phyloP scores from a whole-genome alignment of 2,888 invertebrate species.

The Torymus auratus region DNA sequence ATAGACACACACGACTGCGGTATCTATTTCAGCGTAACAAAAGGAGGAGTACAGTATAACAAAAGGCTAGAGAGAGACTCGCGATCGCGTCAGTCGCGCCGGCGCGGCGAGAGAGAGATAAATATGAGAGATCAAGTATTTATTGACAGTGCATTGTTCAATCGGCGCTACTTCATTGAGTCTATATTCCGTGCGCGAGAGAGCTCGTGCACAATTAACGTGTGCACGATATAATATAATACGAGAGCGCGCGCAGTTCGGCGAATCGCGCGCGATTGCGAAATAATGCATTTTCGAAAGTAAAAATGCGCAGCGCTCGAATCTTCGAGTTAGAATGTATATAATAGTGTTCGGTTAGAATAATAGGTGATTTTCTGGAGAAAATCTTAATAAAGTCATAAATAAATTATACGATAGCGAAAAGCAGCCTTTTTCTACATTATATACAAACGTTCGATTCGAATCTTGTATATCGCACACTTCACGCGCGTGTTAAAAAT shows the following conservation, averaged over 20 bases:
- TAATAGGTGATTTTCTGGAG: too few relatives aligned
- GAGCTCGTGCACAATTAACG: constrained; percentile 26
- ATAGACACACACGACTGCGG: constrained; percentile 3
- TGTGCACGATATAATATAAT: constrained; percentile 1
- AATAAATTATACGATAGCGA: too few relatives aligned
- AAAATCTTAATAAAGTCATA: too few relatives aligned
- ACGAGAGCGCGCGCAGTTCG: background rate
- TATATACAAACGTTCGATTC: too few relatives aligned
- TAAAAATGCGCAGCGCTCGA: background rate
- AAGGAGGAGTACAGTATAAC: background rate
- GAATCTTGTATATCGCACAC: too few relatives aligned
- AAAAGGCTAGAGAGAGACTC: background rate
- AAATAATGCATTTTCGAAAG: constrained; percentile 21
- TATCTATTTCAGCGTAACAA: constrained; percentile 31
- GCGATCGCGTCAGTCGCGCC: background rate
- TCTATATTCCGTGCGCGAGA: constrained; percentile 2
- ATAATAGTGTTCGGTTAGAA: too few relatives aligned
- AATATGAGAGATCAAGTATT: constrained; percentile 41
- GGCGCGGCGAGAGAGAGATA: constrained; percentile 10
- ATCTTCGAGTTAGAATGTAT: too few relatives aligned
- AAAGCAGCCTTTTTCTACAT: too few relatives aligned
- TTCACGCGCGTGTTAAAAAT: background rate
- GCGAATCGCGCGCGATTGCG: constrained; percentile 1
- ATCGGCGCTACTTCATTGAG: constrained; percentile 42
- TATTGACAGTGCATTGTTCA: constrained; percentile 49